Evolutionary conservation across 2,888 invertebrate species (phyloP), one percentile per base, ranked within the genome.

Genomic region (Gibbula magus): DNA sequence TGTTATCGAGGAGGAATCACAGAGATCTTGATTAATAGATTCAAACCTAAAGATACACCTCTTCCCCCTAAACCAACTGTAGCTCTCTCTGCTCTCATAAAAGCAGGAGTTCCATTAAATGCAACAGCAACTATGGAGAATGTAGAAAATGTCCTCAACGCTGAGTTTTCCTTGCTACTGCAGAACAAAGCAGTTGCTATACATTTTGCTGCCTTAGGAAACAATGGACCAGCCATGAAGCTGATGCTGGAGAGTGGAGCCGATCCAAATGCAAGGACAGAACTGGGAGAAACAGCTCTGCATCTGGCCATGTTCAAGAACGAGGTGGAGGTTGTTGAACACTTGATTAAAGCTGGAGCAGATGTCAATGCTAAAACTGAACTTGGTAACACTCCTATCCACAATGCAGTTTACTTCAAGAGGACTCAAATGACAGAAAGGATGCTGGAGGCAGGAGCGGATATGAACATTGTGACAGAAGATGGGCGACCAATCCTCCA

Each of bases 121-220:
- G 39, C 45, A 18, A 74, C 45, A 13, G 45, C 74, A 22, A 13
- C 39, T 13, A 10, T 74, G 22, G 22, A 39, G 10, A 20, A 51
- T 74, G 45, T 52, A 51, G 74, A 74, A 22, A 51, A 32, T 8
- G 13, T 74, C 25, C 51, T 74, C 1, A 74, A 74, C 51, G 51
- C 25, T 51, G 74, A 74, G 25, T 74, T 74, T 45, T 8, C 45
- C 25, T 25, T 39, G 22, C 70, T 83, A 45, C 54, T 83, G 75
- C 80, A 81, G 54, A 45, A 80, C n/a, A 82, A 82, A 74, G 84
- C 84, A 13, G 77, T 82, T 39, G 70, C 81, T 3, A 56, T 86
- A 16, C 86, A 86, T 77, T 67, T 84, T 77, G 83, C 84, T 32
- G 83, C 83, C 20, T 53, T 77, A 61, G 77, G 79, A 61, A 82